Conservation (phyloP, 2,113 vertebrate genomes). For the Asarcornis scutulata region DNA sequence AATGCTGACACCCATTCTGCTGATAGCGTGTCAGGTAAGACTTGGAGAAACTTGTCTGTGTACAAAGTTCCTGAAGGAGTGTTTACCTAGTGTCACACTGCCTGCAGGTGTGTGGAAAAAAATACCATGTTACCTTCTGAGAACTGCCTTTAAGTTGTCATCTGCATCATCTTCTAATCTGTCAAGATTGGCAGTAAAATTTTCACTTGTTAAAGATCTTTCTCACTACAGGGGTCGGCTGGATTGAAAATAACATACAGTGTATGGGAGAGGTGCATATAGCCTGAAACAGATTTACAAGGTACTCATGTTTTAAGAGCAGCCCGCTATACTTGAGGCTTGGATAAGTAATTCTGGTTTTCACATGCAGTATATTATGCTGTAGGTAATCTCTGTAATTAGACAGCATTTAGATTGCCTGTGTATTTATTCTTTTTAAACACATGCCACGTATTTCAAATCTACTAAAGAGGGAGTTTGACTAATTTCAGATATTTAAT, state of each 20-base stretch:
- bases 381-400: background rate
- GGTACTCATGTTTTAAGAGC: background rate
- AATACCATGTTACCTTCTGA: background rate
- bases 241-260: background rate
- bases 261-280: background rate
- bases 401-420: background rate
- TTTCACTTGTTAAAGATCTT: conserved; percentile 7
- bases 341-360: background rate
- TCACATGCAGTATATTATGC: background rate
- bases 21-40: background rate
- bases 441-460: background rate
- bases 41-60: background rate
- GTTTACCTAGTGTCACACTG: background rate
- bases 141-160: conserved; percentile 4
- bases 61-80: background rate
- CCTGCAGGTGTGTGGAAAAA: background rate
- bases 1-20: background rate
- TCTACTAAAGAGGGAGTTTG: background rate
- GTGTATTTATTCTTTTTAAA: background rate
- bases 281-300: background rate
- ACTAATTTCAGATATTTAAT: background rate
- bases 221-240: background rate
- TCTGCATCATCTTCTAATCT: conserved; percentile 34
- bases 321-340: background rate
- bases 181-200: background rate